Percentiles rank a stretch among this genome's conserved stretches.
Conservation (phyloP, 2,888 invertebrate species). For the Platerodrilus igneus region DNA sequence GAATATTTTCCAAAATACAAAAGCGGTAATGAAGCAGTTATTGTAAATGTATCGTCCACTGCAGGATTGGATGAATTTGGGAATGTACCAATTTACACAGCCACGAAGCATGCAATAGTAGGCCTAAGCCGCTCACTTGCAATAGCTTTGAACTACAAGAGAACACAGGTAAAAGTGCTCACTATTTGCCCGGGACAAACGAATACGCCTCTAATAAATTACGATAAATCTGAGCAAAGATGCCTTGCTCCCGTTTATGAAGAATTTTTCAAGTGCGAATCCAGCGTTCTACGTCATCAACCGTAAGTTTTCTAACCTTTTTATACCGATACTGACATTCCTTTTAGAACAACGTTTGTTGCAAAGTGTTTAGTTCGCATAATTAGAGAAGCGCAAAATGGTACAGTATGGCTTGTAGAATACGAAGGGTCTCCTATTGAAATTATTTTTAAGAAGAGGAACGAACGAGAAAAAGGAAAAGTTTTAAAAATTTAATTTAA, state of each 20-base stretch:
- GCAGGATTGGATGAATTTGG: conserved; percentile 41
- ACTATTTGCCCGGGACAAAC: conserved; percentile 46
- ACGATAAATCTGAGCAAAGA: conserved; percentile 10
- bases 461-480: too few relatives aligned
- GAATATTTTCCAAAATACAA: conserved; percentile 48
- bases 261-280: conserved; percentile 8
- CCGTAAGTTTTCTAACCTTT: conserved; percentile 12
- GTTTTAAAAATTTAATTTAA: too few relatives aligned
- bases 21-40: conserved; percentile 48
- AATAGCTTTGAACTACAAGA: conserved; percentile 37
- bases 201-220: conserved; percentile 41
- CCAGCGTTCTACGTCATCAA: conserved; percentile 9
- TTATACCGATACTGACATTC: conserved; percentile 2
- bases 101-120: conserved; percentile 44
- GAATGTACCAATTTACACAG: conserved; percentile 41
- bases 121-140: conserved; percentile 36
- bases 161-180: conserved; percentile 43
- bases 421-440: conserved; percentile 33
- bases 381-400: conserved; percentile 44
- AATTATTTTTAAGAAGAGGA: too few relatives aligned
- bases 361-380: conserved; percentile 45
- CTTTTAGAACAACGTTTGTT: conserved; percentile 40
- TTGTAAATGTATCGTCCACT: conserved; percentile 50
- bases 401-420: conserved; percentile 48
- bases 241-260: conserved; percentile 9